phyloP scores from a whole-genome alignment of 2,797 vertebrate genomes.

The Margarornis squamiger region DNA sequence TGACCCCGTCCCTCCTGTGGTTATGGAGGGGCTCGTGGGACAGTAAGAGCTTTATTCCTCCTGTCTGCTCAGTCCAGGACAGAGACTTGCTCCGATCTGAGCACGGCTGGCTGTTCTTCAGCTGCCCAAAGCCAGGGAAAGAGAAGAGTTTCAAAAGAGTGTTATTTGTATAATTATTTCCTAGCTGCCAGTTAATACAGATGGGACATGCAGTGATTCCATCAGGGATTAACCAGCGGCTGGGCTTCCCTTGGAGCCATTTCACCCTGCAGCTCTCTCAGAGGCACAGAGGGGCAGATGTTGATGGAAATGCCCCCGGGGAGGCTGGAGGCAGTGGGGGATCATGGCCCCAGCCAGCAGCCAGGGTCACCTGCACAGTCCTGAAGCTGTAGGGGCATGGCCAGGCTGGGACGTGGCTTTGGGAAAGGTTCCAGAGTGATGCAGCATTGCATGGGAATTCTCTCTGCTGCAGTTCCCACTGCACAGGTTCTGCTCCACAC shows the following conservation, averaged over 20 bases:
- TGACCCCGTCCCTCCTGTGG: background rate
- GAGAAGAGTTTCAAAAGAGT: background rate
- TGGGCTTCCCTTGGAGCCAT: background rate
- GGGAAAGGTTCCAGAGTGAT: background rate
- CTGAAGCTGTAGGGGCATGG: background rate
- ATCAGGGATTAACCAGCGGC: background rate
- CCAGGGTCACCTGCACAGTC: background rate
- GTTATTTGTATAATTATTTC: background rate
- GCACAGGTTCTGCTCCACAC: background rate
- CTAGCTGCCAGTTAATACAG: background rate
- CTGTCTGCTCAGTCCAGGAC: background rate
- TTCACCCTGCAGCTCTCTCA: background rate
- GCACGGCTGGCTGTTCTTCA: background rate
- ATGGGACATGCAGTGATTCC: fast-evolving
- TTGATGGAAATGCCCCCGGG: background rate
- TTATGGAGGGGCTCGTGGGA: background rate
- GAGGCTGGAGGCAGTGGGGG: background rate
- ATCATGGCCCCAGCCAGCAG: fast-evolving
- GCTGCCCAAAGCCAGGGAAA: background rate
- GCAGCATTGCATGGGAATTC: background rate
- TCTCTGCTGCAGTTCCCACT: background rate
- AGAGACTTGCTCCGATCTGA: background rate
- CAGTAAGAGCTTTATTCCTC: background rate
- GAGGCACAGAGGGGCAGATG: background rate
- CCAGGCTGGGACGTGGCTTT: background rate